Base-by-base conservation (phyloP, 2,797 vertebrate genomes). In the Chrysocyon brachyurus region DNA sequence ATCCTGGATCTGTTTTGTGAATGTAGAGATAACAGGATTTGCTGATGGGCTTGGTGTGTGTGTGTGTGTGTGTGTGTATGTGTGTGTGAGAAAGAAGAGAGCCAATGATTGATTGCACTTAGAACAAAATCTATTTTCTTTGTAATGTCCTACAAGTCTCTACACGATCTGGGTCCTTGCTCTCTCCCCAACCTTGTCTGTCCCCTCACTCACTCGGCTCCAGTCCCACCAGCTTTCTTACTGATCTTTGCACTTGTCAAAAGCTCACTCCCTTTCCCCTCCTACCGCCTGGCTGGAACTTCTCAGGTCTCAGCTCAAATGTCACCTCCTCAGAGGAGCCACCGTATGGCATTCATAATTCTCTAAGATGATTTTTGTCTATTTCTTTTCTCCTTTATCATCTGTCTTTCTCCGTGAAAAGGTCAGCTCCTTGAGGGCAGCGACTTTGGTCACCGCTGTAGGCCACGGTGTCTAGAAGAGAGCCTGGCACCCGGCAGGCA, bases 51-150 rank as follows among this genome's bases (percentile, higher is more conserved):
- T 56, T 56, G n/a, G 12, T 5, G 46, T 31, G 12, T 64, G 61
- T 49, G 40, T 75, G 40, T 33, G 49, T 40, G 68, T 17, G 72
- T 75, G 72, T 33, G 49, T 26, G 68, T 36, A 15, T 72, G 33
- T 36, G 68, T n/a, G 46, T 31, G 31, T 36, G 84, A 46, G 31
- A 88, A 33, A 78, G 24, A 82, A 66, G 40, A 66, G 40, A 59
- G 28, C 59, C 14, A 26, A 73, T 87, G 87, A 93, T 31, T 88
- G 66, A 97, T 82, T 90, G 70, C 66, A 87, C 63, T 72, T 79
- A 89, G 73, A 79, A 89, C 78, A 84, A 93, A 88, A 77, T 75
- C 68, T 59, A 56, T 88, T 93, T 93, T 79, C 46, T 63, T 52
- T 68, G 40, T 26, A 36, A 40, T 68, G 73, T 14, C 56, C 78